These are phyloP conservation scores for Paramuricea clavata DNA, from an alignment of 92 coral and sea anemone species.

Conservation along the genomic window DNA sequence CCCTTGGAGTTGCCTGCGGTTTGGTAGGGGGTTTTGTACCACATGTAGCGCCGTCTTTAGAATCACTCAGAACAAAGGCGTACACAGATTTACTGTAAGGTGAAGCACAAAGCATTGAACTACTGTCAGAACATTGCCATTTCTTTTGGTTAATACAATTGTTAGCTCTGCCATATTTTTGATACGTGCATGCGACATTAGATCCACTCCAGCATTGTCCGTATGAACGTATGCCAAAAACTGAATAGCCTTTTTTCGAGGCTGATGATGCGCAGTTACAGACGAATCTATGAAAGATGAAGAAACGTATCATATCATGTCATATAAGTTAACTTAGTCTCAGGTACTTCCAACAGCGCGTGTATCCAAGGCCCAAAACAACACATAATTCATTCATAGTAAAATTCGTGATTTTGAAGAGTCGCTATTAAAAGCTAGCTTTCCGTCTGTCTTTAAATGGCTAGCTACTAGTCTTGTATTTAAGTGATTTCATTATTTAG, in stretches of 20 bases:
- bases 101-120: slow-evolving; percentile 41
- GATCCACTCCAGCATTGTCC: slow-evolving; percentile 68
- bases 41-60: slow-evolving; percentile 8
- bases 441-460: too few species aligned
- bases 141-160: slow-evolving; percentile 26
- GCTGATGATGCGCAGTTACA: slow-evolving; percentile 69
- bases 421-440: not conserved
- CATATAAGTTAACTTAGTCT: not conserved
- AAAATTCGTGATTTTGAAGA: too few species aligned
- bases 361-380: too few species aligned
- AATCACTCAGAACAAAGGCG: slow-evolving; percentile 17
- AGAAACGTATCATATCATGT: too few species aligned
- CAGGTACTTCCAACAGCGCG: too few species aligned
- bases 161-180: slow-evolving; percentile 2
- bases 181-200: slow-evolving; percentile 17
- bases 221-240: slow-evolving; percentile 66
- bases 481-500: not conserved
- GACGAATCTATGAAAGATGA: slow-evolving; percentile 50
- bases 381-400: too few species aligned
- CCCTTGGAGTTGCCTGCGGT: not conserved
- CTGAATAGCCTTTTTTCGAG: slow-evolving; percentile 37
- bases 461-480: not conserved
- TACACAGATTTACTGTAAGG: not conserved
- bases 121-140: slow-evolving; percentile 33
- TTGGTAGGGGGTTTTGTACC: not conserved